phyloP scores from a whole-genome alignment of 2,888 invertebrate species.

The Panorpa germanica region DNA sequence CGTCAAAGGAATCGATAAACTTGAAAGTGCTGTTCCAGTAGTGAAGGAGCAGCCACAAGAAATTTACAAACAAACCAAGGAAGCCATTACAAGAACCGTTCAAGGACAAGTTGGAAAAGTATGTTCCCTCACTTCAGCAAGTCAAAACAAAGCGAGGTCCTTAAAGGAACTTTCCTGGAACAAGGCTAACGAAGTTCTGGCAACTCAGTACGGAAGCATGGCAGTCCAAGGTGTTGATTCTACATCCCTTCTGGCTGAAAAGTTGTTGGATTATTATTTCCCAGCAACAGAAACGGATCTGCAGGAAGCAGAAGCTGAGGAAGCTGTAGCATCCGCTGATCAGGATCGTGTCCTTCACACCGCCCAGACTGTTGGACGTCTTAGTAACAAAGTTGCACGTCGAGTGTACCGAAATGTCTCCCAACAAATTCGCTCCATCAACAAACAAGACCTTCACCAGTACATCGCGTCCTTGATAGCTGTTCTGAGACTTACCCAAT shows the following conservation, averaged over 20 bases:
- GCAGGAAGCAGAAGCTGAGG: constrained; percentile 17
- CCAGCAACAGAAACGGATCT: constrained; percentile 37
- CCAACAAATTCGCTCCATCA: constrained; percentile 32
- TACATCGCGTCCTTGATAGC: constrained; percentile 28
- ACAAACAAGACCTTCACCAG: constrained; percentile 28
- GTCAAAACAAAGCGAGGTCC: constrained; percentile 36
- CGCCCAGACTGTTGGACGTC: constrained; percentile 48
- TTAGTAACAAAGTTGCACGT: constrained; percentile 50
- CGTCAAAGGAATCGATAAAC: constrained; percentile 42
- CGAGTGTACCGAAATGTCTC: constrained; percentile 49
- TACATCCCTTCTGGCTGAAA: constrained; percentile 48
- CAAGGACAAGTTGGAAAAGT: constrained; percentile 34
- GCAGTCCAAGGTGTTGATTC: constrained; percentile 46
- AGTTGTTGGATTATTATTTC: constrained; percentile 53
- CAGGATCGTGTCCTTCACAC: constrained; percentile 50
- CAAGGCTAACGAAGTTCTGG: constrained; percentile 48
- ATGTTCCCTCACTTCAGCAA: constrained; percentile 21
- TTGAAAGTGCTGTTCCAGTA: constrained; percentile 44
- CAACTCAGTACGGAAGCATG: constrained; percentile 45
- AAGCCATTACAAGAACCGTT: constrained; percentile 33
- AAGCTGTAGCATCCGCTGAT: constrained; percentile 35
- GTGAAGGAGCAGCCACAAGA: constrained; percentile 45
- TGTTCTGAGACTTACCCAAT: constrained; percentile 26
- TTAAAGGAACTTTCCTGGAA: constrained; percentile 51
- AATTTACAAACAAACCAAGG: constrained; percentile 32